Base-by-base conservation (phyloP, 2,888 invertebrate species). In the Eupithecia tripunctaria region DNA sequence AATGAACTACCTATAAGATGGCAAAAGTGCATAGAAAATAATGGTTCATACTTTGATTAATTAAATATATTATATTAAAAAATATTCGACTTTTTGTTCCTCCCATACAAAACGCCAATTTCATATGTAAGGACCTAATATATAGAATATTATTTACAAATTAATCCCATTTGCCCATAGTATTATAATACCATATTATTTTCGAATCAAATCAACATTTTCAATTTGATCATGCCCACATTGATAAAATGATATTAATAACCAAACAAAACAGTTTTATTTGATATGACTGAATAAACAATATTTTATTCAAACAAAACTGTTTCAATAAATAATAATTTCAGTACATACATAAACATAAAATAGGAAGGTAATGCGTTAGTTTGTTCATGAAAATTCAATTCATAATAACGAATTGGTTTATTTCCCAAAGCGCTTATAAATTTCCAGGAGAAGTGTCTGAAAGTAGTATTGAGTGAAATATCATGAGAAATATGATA, bases 401-500 rank as follows among this genome's bases (percentile, higher is more conserved):
- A 77, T 84, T 83, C 83, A 86, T 84, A 82, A 78, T 81, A 84
- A 80, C 12, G 14, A 56, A 56, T 56, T 56, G 25, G 56, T 56
- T 56, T 56, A 56, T 56, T 82, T 84, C 86, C 87, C 87, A 77
- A 70, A 81, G 76, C 70, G 79, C 80, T 82, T 74, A 88, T 90
- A 89, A 86, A 88, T 86, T 85, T 79, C 80, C 80, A 82, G 81
- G 83, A 80, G 41, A 62, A 81, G 82, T 84, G 82, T 80, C 81
- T 82, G 83, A 82, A 84, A 85, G 85, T 85, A 86, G 82, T 83
- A 82, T 79, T 69, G 81, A 84, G 74, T 75, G 82, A 85, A 88
- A 14, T 89, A 87, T 86, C 85, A 83, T 86, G 80, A 83, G 79
- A 82, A 82, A 84, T 87, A 51, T 51, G 85, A 89, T 91, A 88